These are phyloP conservation scores for Acheta domesticus DNA, from an alignment of 2,888 invertebrate species.

Conservation along the genomic window DNA sequence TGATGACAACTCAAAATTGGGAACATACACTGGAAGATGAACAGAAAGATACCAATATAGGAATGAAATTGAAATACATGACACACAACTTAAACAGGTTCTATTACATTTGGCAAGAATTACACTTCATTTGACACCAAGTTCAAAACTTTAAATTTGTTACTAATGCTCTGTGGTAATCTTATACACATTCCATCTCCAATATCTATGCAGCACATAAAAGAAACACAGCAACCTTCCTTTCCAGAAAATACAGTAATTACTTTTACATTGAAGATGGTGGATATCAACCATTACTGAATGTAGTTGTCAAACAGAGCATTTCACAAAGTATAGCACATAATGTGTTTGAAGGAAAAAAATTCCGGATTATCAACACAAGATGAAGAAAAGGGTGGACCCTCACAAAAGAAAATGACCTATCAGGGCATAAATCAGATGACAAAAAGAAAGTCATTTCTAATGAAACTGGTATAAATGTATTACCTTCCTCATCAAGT, in stretches of 20 bases:
- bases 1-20: background rate
- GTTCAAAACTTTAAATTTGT: background rate
- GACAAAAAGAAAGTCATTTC: too few species aligned
- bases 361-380: background rate
- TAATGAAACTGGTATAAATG: background rate
- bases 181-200: background rate
- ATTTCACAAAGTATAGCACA: background rate
- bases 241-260: background rate
- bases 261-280: background rate
- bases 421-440: background rate
- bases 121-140: background rate
- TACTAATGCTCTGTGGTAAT: background rate
- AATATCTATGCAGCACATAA: background rate
- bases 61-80: background rate
- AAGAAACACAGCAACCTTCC: background rate
- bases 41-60: background rate
- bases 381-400: background rate
- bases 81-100: background rate
- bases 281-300: background rate
- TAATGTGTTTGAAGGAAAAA: background rate
- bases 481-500: background rate
- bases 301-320: background rate
- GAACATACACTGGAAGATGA: too few species aligned
- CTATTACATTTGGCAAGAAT: conserved; percentile 18
- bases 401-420: background rate